Conservation (phyloP, 2,797 vertebrate species). For the Nothura maculosa region DNA sequence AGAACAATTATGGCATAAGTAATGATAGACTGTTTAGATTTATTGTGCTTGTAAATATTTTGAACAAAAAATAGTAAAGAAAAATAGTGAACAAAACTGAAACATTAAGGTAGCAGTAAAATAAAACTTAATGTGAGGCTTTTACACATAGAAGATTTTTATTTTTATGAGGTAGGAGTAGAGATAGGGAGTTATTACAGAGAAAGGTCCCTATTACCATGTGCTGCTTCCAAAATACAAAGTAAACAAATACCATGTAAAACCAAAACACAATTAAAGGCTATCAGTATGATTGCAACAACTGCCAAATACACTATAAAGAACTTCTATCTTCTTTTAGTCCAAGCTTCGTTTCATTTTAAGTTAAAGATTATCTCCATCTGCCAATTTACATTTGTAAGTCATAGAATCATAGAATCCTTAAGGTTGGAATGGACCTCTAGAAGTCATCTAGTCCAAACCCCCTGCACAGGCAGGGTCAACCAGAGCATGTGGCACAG, state of each 20-base stretch:
- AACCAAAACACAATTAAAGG: neutral
- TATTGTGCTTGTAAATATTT: neutral
- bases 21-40: neutral
- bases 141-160: neutral
- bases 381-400: slow-evolving; percentile 19
- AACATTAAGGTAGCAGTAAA: neutral
- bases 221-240: neutral
- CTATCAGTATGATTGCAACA: neutral
- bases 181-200: neutral
- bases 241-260: neutral
- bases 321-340: neutral
- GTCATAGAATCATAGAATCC: neutral
- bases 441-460: too few species aligned
- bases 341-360: neutral
- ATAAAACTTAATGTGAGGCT: neutral
- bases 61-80: too few species aligned
- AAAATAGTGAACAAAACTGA: neutral
- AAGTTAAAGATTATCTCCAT: neutral
- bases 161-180: neutral
- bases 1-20: neutral
- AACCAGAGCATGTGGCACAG: too few species aligned
- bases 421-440: too few species aligned
- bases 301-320: neutral
- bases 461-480: too few species aligned
- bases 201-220: neutral